Evolutionary conservation across 2,888 invertebrate genomes (phyloP), one percentile per base, ranked within the genome.

Genomic region (Oxyscelio sp.): DNA sequence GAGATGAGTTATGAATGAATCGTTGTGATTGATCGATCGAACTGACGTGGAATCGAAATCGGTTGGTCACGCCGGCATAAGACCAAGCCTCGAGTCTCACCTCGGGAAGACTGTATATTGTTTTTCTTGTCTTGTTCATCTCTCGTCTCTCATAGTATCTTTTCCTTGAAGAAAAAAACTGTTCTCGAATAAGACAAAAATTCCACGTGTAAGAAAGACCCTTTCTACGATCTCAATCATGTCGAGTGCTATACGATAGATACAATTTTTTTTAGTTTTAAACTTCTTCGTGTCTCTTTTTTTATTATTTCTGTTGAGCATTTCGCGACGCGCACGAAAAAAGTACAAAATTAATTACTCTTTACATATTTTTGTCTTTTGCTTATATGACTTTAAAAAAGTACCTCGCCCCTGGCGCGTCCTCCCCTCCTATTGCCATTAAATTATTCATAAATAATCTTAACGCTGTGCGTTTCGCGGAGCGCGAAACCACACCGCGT

Each of bases 321-420:
- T 93, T 92, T 92, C 90, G 90, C 90, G 92, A 92, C 91, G 91
- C 91, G 90, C 92, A 92, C 92, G 91, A 92, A 91, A 93, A 84
- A 92, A 91, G 93, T 93, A 93, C 89, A 94, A 94, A 93, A 93
- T 93, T 92, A 92, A 93, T 92, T 91, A 90, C 87, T 91, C 86
- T 90, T 91, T 89, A 89, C 87, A 89, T 88, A 88, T 83, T 73
- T 85, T 85, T 85, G 70, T 83, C 78, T 85, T 84, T 85, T 87
- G 77, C 81, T 82, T 89, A 89, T 87, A 59, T 83, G 82, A 79
- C 78, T 74, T 82, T 84, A 81, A 83, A 83, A 83, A 86, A 82
- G 68, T 85, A 86, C 83, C 80, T 80, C 84, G 70, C 80, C 84
- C 84, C 79, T 80, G 80, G 79, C 77, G 85, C 85, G 71, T 77